Evolutionary conservation across 1,140 invertebrate genomes (phyloP).

Genomic region (Drosophila orena): DNA sequence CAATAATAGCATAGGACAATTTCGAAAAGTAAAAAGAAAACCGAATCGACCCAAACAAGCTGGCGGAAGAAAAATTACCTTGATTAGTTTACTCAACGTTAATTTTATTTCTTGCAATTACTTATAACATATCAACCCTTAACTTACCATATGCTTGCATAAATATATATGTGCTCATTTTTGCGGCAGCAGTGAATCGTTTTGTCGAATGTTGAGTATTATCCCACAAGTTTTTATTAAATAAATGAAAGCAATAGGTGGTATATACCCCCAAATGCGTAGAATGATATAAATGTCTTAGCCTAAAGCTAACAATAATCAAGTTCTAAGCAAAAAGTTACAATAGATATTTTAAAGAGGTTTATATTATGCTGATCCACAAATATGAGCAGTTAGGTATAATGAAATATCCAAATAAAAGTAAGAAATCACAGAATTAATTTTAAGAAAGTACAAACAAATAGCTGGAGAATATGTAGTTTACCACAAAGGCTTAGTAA

Average conservation of each 20-base stretch:
- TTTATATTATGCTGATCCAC: no score
- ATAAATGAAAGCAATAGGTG: slow-evolving; percentile 21
- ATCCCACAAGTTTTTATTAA: slow-evolving; percentile 31
- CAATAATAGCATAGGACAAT: slow-evolving; percentile 13
- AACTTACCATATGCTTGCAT: slow-evolving; percentile 82
- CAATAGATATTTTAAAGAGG: slow-evolving; percentile 45
- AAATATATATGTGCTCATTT: slow-evolving; percentile 79
- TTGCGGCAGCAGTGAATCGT: slow-evolving; percentile 78
- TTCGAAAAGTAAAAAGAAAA: slow-evolving; percentile 37
- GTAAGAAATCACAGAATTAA: slow-evolving; percentile 51
- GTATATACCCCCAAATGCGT: not conserved
- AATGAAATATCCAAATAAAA: slow-evolving; percentile 42
- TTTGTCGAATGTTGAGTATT: slow-evolving; percentile 15
- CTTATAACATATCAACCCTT: not conserved
- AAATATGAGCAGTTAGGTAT: no score
- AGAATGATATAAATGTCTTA: slow-evolving; percentile 3
- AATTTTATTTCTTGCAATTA: not conserved
- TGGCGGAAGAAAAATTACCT: not conserved
- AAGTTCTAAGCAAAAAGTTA: slow-evolving; percentile 27
- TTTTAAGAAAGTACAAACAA: slow-evolving; percentile 53
- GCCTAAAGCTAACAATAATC: slow-evolving; percentile 20
- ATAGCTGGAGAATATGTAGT: slow-evolving; percentile 20
- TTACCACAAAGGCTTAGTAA: slow-evolving; percentile 21
- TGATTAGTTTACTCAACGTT: not conserved
- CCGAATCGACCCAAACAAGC: slow-evolving; percentile 47